Evolutionary conservation across 2,797 vertebrate species (phyloP), one percentile per base, ranked within the genome.

Genomic region (Neomorphus geoffroyi): DNA sequence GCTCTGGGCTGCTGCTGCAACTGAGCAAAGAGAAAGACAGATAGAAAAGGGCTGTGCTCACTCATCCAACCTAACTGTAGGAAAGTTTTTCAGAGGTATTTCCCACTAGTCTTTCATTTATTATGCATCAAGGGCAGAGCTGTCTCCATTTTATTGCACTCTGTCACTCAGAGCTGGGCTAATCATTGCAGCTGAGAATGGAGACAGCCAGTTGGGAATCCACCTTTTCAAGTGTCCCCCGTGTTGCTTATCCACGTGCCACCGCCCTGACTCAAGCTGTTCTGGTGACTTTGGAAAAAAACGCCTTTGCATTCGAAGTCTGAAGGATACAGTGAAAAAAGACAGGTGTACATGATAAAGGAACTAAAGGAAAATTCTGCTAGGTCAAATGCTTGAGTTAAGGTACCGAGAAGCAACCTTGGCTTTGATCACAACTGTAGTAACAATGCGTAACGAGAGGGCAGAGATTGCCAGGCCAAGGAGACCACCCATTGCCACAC

Each of bases 41-140:
- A 57, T 39, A 60, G 66, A 45, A 37, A 46, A 87, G 54, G 65
- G 39, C 28, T 87, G n/a, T 32, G 51, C 62, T 95, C 62, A 14
- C 54, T 78, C 54, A 48, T 37, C 62, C 84, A 9, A 23, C 80
- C 64, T 32, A 39, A 81, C 41, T 1, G 43, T 21, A 84, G 70
- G 60, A 80, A 92, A 93, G 73, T 90, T 95, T 92, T 88, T 48
- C 70, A 69, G 62, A 70, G 43, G 13, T 67, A 17, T 71, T 83
- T 93, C 70, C 78, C 77, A 70, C 66, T 60, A 37, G 80, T 80
- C 66, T 79, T 84, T 88, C 77, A 92, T 46, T 92, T 45, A 46
- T n/a, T 92, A 75, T 66, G 70, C 74, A 81, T 85, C 88, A 94
- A 94, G 93, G 90, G 28, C 88, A 96, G 62, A 92, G 72, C 73